These are phyloP conservation scores for Drosophila aff. DNA, from an alignment of 1,140 invertebrate species.

Conservation along the genomic window DNA sequence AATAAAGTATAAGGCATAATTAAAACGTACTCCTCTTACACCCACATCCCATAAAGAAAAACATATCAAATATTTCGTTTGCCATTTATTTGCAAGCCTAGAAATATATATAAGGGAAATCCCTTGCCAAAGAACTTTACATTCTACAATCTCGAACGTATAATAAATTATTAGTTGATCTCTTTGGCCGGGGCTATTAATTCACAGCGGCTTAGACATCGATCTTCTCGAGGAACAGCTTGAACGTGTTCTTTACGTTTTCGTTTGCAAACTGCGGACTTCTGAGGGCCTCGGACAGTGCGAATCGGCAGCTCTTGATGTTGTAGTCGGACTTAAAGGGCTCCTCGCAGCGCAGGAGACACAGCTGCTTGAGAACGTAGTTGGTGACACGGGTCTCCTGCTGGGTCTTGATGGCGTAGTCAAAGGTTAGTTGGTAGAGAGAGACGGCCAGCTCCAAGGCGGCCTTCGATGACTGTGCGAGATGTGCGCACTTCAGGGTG, in stretches of 20 bases:
- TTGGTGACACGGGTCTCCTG: conserved; percentile 87
- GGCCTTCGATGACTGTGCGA: conserved; percentile 86
- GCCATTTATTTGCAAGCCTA: neutral
- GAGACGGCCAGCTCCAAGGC: conserved; percentile 86
- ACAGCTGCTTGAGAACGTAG: conserved; percentile 88
- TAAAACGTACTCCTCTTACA: neutral
- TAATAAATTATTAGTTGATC: conserved; percentile 2
- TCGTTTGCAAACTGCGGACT: conserved; percentile 86
- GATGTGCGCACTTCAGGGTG: conserved; percentile 88
- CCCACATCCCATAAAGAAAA: neutral
- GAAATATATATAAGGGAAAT: conserved; percentile 1
- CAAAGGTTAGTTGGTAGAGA: conserved; percentile 88
- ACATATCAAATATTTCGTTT: neutral
- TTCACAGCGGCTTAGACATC: conserved; percentile 40
- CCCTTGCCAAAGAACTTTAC: conserved; percentile 1
- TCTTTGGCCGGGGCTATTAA: conserved; percentile 1
- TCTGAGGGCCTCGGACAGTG: conserved; percentile 86
- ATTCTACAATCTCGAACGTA: conserved; percentile 7
- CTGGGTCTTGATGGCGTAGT: conserved; percentile 85
- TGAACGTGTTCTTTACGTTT: conserved; percentile 86
- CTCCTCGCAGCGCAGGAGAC: conserved; percentile 89
- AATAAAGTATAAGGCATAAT: too few species aligned
- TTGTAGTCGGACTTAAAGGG: conserved; percentile 87
- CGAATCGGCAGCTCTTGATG: conserved; percentile 87
- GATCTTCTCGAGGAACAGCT: conserved; percentile 87